phyloP scores from a whole-genome alignment of 2,888 invertebrate species.

The Drosophila anceps region DNA sequence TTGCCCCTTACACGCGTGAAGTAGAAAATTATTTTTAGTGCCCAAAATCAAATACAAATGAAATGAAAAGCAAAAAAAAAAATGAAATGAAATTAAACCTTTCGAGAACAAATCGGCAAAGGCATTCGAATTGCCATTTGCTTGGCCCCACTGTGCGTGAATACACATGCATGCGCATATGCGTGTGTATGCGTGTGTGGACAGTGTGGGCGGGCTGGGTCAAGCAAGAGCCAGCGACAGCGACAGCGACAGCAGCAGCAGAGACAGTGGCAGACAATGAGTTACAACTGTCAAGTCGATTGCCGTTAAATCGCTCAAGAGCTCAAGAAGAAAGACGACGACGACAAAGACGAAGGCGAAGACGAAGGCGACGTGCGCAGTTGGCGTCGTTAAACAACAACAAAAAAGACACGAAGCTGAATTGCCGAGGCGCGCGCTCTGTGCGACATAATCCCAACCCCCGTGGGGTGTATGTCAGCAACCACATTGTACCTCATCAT shows the following conservation, averaged over 20 bases:
- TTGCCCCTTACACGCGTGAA: conserved; percentile 62
- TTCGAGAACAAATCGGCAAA: conserved; percentile 36
- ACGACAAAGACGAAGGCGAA: conserved; percentile 15
- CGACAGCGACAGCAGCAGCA: background rate
- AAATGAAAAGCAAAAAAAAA: background rate
- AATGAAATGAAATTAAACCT: conserved; percentile 21
- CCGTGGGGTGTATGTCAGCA: conserved; percentile 24
- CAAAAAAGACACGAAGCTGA: conserved; percentile 31
- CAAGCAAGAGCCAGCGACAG: conserved; percentile 16
- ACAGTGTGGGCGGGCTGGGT: conserved; percentile 44
- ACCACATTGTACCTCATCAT: conserved; percentile 16
- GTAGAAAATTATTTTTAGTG: conserved; percentile 60
- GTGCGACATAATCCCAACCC: conserved; percentile 48
- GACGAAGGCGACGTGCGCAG: conserved; percentile 31
- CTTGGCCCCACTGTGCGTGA: conserved; percentile 12
- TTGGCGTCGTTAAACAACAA: conserved; percentile 24
- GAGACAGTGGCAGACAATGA: conserved; percentile 51
- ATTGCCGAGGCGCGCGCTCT: conserved; percentile 36
- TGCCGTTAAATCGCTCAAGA: conserved; percentile 61
- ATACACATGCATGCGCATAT: background rate
- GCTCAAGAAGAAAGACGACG: conserved; percentile 27
- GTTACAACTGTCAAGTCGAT: conserved; percentile 65
- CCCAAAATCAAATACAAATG: conserved; percentile 23
- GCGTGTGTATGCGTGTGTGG: conserved; percentile 1
- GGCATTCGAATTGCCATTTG: conserved; percentile 19